Evolutionary conservation across 2,797 vertebrate genomes (phyloP).

Genomic region (Melanotaenia boesemani): DNA sequence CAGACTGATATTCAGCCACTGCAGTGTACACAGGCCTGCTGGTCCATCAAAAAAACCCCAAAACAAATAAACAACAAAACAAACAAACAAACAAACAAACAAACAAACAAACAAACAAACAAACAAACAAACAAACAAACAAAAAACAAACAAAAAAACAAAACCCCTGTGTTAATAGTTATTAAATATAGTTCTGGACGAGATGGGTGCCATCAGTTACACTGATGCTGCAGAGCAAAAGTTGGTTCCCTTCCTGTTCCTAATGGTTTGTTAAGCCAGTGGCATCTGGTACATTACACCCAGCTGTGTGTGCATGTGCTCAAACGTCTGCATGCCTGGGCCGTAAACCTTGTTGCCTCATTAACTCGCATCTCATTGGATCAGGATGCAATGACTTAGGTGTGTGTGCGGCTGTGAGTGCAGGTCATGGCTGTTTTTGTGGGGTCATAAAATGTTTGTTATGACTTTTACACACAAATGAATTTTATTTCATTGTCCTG

Average conservation of each 20-base stretch:
- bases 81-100: no score
- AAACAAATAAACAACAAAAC: no score
- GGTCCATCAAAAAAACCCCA: conserved; percentile 47
- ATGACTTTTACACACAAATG: conserved; percentile 58
- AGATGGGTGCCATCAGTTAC: conserved; percentile 61
- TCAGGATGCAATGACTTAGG: conserved; percentile 45
- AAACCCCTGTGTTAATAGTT: conserved; percentile 25
- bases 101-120: no score
- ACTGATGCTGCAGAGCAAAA: conserved; percentile 54
- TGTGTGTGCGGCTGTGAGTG: conserved; percentile 25
- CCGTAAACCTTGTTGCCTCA: conserved; percentile 62
- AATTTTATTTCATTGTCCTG: conserved; percentile 55
- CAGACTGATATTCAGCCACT: conserved; percentile 17
- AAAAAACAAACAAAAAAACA: no score
- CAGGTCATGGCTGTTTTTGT: conserved; percentile 47
- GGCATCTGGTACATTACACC: conserved; percentile 64
- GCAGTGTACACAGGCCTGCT: conserved; percentile 39
- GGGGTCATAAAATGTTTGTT: conserved; percentile 56
- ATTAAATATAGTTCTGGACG: conserved; percentile 57
- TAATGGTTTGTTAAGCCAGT: conserved; percentile 53
- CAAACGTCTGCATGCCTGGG: conserved; percentile 30
- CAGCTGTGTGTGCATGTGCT: conserved; percentile 53
- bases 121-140: no score
- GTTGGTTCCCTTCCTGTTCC: conserved; percentile 49
- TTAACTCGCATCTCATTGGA: conserved; percentile 60